These are phyloP conservation scores for Balanococcus diminutus DNA, from an alignment of 2,888 invertebrate species.

Conservation along the genomic window DNA sequence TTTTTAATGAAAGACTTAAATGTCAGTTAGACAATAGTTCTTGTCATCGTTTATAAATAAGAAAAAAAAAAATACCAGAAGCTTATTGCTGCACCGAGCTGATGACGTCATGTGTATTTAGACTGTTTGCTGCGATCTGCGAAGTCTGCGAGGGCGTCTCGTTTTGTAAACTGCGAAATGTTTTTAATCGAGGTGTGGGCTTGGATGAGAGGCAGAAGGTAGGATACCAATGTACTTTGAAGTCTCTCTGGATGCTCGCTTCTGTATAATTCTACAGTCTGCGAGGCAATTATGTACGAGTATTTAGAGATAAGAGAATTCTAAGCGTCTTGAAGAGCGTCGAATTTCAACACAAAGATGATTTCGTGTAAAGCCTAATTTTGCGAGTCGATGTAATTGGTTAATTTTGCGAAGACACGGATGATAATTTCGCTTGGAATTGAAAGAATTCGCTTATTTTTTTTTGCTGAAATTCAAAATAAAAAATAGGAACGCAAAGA, in stretches of 20 bases:
- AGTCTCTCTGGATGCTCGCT: neutral
- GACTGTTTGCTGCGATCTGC: neutral
- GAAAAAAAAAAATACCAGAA: neutral
- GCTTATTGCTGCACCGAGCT: neutral
- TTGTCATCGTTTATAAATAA: conserved; percentile 37
- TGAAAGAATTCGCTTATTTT: too few species aligned
- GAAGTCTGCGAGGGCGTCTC: neutral
- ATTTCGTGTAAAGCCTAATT: neutral
- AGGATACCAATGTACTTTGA: neutral
- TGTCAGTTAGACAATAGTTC: conserved; percentile 42
- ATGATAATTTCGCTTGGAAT: too few species aligned
- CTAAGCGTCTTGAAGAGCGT: neutral
- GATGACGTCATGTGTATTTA: neutral
- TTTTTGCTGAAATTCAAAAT: too few species aligned
- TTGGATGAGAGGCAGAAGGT: too few species aligned
- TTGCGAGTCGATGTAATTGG: neutral
- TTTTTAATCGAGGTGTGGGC: neutral
- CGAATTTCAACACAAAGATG: neutral
- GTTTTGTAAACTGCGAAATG: neutral
- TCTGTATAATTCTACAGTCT: neutral
- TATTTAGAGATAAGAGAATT: neutral
- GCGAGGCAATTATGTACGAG: neutral
- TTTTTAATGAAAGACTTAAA: conserved; percentile 48
- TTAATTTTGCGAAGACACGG: too few species aligned
- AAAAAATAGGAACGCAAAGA: too few species aligned